Evolutionary conservation across 2,888 invertebrate species (phyloP).

Genomic region (Drosophila paucipuncta): DNA sequence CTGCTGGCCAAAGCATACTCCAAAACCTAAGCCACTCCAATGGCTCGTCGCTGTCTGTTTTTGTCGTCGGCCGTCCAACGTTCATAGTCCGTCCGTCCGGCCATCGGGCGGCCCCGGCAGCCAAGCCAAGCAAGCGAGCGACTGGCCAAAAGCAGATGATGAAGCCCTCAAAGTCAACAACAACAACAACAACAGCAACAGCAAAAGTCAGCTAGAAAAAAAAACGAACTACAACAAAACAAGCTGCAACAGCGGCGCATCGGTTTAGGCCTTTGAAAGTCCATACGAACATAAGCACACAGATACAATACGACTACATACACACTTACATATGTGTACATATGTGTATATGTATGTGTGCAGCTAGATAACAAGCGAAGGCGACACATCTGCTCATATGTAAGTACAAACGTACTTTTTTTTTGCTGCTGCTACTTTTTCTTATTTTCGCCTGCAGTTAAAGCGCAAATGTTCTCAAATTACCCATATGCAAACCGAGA

Average conservation of each 20-base stretch:
- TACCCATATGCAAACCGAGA: constrained; percentile 72
- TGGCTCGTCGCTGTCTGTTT: constrained; percentile 77
- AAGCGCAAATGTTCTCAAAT: constrained; percentile 82
- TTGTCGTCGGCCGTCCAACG: constrained; percentile 50
- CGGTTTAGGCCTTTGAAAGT: constrained; percentile 84
- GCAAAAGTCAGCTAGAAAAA: constrained; percentile 43
- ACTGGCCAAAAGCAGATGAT: constrained; percentile 81
- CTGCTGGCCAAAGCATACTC: constrained; percentile 66
- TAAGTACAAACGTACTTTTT: constrained; percentile 28
- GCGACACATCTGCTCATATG: constrained; percentile 73
- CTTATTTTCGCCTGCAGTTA: constrained; percentile 67
- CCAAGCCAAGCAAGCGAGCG: constrained; percentile 56
- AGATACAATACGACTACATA: constrained; percentile 7
- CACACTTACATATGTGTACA: not conserved
- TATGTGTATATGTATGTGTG: constrained; percentile 2
- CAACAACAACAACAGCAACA: constrained; percentile 44
- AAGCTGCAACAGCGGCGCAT: constrained; percentile 66
- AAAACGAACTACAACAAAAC: constrained; percentile 46
- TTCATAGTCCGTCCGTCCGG: not conserved
- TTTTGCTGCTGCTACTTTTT: constrained; percentile 50
- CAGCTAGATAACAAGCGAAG: constrained; percentile 40
- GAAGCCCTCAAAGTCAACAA: constrained; percentile 84
- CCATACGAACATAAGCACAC: constrained; percentile 47
- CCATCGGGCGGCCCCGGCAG: constrained; percentile 19
- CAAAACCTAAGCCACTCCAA: constrained; percentile 78